These are phyloP conservation scores for Syrista parreyssii DNA, from an alignment of 2,888 invertebrate genomes.

Conservation along the genomic window DNA sequence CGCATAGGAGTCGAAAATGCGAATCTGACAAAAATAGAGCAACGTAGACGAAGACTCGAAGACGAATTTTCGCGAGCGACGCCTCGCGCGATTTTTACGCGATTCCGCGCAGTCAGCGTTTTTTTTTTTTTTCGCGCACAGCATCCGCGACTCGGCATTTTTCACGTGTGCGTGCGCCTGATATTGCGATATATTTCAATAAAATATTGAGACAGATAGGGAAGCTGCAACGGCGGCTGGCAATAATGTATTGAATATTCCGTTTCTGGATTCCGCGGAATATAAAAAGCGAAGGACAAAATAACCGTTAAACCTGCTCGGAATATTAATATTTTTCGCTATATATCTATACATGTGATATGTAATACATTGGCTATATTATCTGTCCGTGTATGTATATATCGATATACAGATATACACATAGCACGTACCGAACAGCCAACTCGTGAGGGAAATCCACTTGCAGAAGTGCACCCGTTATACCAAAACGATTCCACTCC, in stretches of 20 bases:
- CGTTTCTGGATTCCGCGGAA: constrained; percentile 38
- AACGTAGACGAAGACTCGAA: too few relatives aligned
- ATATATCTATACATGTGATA: not conserved
- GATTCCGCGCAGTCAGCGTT: not conserved
- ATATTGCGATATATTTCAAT: constrained; percentile 57
- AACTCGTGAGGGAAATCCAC: too few relatives aligned
- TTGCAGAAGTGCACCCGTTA: not conserved
- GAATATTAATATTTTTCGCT: constrained; percentile 22
- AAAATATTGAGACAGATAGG: constrained; percentile 56
- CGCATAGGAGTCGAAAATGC: not conserved
- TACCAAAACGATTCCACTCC: constrained; percentile 34
- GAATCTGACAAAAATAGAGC: too few relatives aligned
- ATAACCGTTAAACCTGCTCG: constrained; percentile 43
- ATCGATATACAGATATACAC: too few relatives aligned
- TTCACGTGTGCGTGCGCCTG: constrained; percentile 33
- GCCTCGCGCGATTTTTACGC: too few relatives aligned
- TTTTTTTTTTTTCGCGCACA: constrained; percentile 10
- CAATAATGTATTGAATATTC: constrained; percentile 56
- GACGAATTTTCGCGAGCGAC: too few relatives aligned
- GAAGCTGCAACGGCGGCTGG: constrained; percentile 29
- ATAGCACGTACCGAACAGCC: too few relatives aligned
- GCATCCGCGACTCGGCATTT: constrained; percentile 15
- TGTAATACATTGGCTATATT: too few relatives aligned
- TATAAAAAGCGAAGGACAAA: constrained; percentile 47
- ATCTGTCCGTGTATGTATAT: too few relatives aligned